phyloP scores from a whole-genome alignment of 1,140 invertebrate species.

The Coenobita brevimanus region DNA sequence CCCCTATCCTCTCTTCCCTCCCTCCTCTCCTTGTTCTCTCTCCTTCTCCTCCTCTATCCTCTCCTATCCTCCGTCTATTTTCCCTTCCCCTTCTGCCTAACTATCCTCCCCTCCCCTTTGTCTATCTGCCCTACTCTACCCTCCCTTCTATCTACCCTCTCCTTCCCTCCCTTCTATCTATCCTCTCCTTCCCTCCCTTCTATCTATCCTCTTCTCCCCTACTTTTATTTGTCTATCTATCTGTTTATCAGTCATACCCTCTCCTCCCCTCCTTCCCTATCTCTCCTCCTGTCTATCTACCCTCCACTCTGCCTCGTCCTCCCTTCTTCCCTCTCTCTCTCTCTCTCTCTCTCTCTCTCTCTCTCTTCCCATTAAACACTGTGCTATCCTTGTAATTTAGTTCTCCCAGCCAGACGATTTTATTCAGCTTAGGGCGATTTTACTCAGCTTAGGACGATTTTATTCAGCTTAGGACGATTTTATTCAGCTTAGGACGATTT shows the following conservation, averaged over 20 bases:
- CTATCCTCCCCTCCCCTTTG: too few species aligned
- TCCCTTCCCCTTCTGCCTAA: too few species aligned
- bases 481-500: too few species aligned
- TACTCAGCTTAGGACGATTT: too few species aligned
- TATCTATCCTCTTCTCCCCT: background rate
- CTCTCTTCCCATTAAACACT: background rate
- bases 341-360: constrained; percentile 12
- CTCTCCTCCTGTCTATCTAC: too few species aligned
- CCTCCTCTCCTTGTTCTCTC: background rate
- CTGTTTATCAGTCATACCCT: background rate
- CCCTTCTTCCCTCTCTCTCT: background rate
- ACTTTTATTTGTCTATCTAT: background rate
- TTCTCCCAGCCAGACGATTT: background rate
- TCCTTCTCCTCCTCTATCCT: background rate
- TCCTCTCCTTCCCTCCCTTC: background rate
- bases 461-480: too few species aligned
- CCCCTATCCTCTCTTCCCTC: too few species aligned
- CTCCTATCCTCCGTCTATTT: too few species aligned
- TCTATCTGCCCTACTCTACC: too few species aligned
- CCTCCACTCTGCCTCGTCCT: background rate
- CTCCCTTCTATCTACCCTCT: too few species aligned
- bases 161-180: background rate
- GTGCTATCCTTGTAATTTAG: background rate
- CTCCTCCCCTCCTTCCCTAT: background rate
- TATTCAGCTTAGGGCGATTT: too few species aligned